Percentiles rank a stretch among this genome's conserved stretches.
Evolutionary conservation across 1,140 invertebrate species (phyloP).

Genomic region (Lepidurus packardi): DNA sequence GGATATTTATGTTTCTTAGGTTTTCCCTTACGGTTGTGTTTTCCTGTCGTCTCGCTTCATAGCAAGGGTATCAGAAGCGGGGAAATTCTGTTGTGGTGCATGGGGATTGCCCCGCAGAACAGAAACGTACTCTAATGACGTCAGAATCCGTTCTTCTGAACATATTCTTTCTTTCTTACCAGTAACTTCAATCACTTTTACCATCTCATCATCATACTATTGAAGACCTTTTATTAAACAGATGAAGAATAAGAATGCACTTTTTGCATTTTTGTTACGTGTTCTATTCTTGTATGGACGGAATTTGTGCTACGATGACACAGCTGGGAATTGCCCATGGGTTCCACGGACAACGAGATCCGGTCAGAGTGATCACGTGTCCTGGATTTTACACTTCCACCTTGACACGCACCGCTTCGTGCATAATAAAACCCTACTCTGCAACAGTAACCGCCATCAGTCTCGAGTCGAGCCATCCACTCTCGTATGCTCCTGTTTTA

Average conservation of each 20-base stretch:
- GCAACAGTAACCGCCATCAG: neutral
- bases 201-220: neutral
- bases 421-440: slow-evolving; percentile 5
- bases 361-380: neutral
- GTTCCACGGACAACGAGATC: neutral
- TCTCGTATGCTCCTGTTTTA: neutral
- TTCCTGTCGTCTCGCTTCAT: neutral
- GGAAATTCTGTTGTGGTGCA: neutral
- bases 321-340: slow-evolving; percentile 2
- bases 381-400: neutral
- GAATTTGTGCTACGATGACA: neutral
- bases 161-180: neutral
- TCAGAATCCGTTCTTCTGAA: neutral
- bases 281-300: neutral
- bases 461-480: neutral
- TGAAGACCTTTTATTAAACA: no score
- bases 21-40: neutral
- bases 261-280: no score
- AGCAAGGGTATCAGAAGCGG: neutral
- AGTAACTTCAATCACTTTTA: neutral
- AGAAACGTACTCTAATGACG: neutral
- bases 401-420: slow-evolving; percentile 2
- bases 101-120: neutral
- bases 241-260: no score
- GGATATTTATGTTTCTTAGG: neutral